These are phyloP conservation scores for Marisa cornuarietis DNA, from an alignment of 1,140 invertebrate genomes.

Conservation along the genomic window DNA sequence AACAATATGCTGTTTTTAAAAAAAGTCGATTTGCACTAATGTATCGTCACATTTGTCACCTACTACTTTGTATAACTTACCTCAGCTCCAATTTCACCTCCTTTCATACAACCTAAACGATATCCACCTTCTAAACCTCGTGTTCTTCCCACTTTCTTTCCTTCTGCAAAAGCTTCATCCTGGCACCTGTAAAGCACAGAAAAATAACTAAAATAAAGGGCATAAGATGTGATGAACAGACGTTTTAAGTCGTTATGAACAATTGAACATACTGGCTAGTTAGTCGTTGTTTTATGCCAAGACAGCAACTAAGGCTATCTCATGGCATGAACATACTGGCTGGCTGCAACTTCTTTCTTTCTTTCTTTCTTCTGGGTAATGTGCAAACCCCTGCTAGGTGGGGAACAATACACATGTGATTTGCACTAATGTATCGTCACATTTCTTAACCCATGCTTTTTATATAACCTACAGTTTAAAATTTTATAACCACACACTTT, in stretches of 20 bases:
- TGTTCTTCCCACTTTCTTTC: constrained; percentile 1
- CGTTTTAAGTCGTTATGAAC: too few species aligned
- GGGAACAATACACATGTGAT: background rate
- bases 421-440: too few species aligned
- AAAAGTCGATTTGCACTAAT: background rate
- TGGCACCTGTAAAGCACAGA: constrained; percentile 18
- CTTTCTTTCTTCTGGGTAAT: too few species aligned
- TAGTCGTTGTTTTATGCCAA: constrained; percentile 14
- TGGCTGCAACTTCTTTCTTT: too few species aligned
- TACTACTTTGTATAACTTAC: background rate
- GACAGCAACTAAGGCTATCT: constrained; percentile 4
- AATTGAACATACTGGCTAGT: background rate
- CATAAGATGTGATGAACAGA: background rate
- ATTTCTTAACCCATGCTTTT: too few species aligned
- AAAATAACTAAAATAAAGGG: background rate
- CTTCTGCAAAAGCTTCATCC: constrained; percentile 22
- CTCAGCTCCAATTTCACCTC: constrained; percentile 26
- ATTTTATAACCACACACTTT: background rate
- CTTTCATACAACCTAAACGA: constrained; percentile 25
- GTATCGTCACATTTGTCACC: background rate
- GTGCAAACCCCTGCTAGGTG: background rate
- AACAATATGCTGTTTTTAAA: background rate
- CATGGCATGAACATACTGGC: background rate
- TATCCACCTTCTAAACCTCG: constrained; percentile 21
- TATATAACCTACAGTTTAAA: too few species aligned